Evolutionary conservation across 1,140 invertebrate genomes (phyloP), one percentile per base, ranked within the genome.

Genomic region (Myzus persicae): DNA sequence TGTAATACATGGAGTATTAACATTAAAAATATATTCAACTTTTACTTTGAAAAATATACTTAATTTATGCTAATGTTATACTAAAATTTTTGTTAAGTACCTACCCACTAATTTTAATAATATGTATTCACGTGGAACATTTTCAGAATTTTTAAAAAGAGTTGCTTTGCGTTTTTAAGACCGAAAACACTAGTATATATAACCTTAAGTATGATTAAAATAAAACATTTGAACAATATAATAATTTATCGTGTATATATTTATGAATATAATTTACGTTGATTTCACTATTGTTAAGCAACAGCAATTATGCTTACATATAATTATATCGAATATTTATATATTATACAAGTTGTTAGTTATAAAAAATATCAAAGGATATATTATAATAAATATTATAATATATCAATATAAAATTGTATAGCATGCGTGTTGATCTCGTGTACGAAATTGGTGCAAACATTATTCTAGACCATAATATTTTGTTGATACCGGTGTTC

Each of bases 21-120:
- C 9, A 31, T 67, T 67, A 67, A 9, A 67, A 59, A 31, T 4
- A 67, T 31, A n/a, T 67, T 67, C 59, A 31, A 67, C 51, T 31
- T 67, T 67, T 67, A 31, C 31, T 67, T 67, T 31, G 26, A 31
- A 67, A 31, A 67, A 31, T 67, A 67, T 67, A 67, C 9, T 67
- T 67, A 24, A 84, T 46, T 18, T 87, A 51, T 88, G 85, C 46
- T 88, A 87, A 87, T 87, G 31, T 87, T 87, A 46, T 87, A 36
- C 4, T 48, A 89, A 51, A 38, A 22, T 89, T 44, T 31, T 22
- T 7, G 87, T 89, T 51, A 1, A 3, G 9, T n/a, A 31, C 26
- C 31, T 67, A 38, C 22, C 38, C 3, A 11, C n/a, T n/a, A n/a
- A n/a, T 51, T 51, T 38, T 38, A 87, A n/a, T 87, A 40, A 26